Conservation (phyloP, 2,797 vertebrate species). For the Acanthopagrus latus region DNA sequence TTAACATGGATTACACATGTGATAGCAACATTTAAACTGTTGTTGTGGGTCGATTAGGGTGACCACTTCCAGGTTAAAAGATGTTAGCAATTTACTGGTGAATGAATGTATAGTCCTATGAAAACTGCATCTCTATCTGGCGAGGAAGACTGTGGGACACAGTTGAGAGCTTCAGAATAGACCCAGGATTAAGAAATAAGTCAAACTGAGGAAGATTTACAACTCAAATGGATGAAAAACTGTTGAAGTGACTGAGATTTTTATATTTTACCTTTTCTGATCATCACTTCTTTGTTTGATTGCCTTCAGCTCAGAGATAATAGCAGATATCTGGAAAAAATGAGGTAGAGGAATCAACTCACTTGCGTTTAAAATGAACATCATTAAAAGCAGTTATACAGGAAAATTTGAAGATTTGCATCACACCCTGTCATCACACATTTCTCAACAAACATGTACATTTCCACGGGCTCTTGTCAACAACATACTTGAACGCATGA, state of each 20-base stretch:
- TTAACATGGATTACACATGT: background rate
- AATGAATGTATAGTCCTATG: background rate
- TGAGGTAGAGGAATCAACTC: background rate
- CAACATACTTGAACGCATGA: background rate
- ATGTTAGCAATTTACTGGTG: background rate
- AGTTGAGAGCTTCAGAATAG: background rate
- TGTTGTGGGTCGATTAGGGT: background rate
- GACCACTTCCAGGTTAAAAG: background rate
- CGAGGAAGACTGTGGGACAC: background rate
- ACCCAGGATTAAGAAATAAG: background rate
- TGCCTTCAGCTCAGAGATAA: slow-evolving; percentile 87
- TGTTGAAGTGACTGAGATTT: background rate
- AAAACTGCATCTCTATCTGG: background rate
- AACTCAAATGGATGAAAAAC: background rate
- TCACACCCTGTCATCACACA: background rate
- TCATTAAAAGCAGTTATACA: background rate
- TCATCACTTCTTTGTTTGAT: slow-evolving; percentile 79
- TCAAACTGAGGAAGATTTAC: background rate
- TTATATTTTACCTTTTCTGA: slow-evolving; percentile 91
- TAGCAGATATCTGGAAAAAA: slow-evolving; percentile 86
- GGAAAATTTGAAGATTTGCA: background rate
- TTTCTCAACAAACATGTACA: too few relatives aligned
- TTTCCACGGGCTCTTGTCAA: background rate
- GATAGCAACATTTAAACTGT: background rate
- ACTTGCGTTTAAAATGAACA: background rate